phyloP scores from a whole-genome alignment of 2,113 vertebrate genomes.

The Brevimyrus niger region DNA sequence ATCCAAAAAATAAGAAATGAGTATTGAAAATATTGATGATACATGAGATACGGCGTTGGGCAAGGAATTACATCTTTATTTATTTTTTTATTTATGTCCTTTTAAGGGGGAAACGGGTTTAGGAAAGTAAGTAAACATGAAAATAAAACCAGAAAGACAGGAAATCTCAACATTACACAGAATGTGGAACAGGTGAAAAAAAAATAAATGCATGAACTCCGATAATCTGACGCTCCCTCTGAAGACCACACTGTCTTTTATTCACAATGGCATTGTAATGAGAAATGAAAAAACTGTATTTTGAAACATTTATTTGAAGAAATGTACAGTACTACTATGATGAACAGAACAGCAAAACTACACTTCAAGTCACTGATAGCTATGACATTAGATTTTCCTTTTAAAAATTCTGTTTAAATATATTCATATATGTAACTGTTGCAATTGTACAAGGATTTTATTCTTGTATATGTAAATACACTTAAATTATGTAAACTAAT shows the following conservation, averaged over 20 bases:
- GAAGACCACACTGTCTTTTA: conserved; percentile 56
- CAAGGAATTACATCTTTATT: background rate
- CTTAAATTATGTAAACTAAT: background rate
- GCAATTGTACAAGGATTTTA: conserved; percentile 19
- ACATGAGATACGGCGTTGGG: background rate
- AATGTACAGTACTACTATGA: conserved; percentile 53
- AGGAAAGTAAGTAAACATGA: background rate
- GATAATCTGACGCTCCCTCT: conserved; percentile 29
- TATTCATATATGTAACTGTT: background rate
- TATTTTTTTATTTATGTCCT: background rate
- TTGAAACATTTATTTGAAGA: conserved; percentile 75
- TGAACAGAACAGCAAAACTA: conserved; percentile 65
- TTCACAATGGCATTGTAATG: conserved; percentile 75
- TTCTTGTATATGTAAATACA: background rate
- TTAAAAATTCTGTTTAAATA: background rate
- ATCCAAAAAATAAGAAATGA: background rate
- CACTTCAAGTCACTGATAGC: conserved; percentile 64
- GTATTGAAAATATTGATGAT: background rate
- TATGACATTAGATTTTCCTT: conserved; percentile 30
- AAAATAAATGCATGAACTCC: background rate
- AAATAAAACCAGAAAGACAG: background rate
- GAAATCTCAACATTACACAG: background rate
- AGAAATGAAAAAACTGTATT: conserved; percentile 67
- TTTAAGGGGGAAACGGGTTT: background rate
- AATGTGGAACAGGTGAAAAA: background rate